Base-by-base conservation (phyloP, 2,797 vertebrate species). In the Galago senegalensis region DNA sequence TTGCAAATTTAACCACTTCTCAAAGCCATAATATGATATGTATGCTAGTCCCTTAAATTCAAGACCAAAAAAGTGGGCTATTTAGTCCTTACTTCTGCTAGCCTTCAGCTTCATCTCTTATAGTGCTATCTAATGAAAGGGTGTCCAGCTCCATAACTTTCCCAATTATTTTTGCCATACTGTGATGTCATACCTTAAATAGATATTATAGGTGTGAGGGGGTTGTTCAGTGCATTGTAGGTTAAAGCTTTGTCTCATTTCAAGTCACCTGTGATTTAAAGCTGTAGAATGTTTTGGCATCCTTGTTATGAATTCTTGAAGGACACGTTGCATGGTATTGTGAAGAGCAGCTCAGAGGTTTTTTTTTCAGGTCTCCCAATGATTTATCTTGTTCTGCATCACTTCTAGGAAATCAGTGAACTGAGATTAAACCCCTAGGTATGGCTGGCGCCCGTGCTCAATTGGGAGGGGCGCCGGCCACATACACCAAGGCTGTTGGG, bases 161-260 rank as follows among this genome's bases (percentile, higher is more conserved):
- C 37, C 46, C 60, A 29, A 5, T 65, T 31, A 10, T 43, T 27
- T 87, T 61, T 80, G n/a, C 77, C 46, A 53, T 87, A 89, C n/a
- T 89, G 56, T 85, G 53, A 82, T 11, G 63, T 29, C 23, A 43
- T 60, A 14, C 27, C 61, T 82, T 93, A n/a, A 63, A 13, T 53
- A 77, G 77, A 12, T 61, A 76, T 34, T 14, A 31, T 86, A 29
- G 43, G 65, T 81, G 84, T 89, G 65, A 43, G 49, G 86, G 18
- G 14, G 3, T 93, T 92, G 8, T 60, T 94, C 49, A 87, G 0
- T 82, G 56, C n/a, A 10, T 4, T 82, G n/a, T 89, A 31, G 29
- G 29, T 69, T 83, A 91, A 85, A 91, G 56, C 88, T 93, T 40
- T 83, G 23, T 69, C 16, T 88, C 7, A 77, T 67, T 91, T 97